Conservation (phyloP, 2,797 vertebrate species). For the Botia almorhae region DNA sequence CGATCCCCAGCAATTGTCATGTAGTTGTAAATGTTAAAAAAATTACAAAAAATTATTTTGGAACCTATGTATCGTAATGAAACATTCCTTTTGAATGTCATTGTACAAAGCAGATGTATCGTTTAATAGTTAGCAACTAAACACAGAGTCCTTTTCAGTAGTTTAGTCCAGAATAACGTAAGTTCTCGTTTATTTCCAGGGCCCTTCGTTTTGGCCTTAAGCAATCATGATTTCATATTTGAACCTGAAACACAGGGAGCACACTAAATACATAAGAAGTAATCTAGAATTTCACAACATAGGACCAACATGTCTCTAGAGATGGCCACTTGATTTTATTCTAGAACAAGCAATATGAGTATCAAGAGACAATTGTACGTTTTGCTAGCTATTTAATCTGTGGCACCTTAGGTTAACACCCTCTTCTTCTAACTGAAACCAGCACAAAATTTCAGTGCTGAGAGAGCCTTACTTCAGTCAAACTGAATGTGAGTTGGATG, state of each 20-base stretch:
- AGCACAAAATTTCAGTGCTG: constrained; percentile 48
- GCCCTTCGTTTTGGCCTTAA: constrained; percentile 42
- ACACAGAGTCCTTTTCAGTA: constrained; percentile 8
- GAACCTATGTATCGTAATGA: not conserved
- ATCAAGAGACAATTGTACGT: constrained; percentile 54
- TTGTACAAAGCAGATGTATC: constrained; percentile 32
- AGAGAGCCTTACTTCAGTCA: constrained; percentile 57
- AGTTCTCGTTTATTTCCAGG: constrained; percentile 10
- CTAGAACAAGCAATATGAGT: constrained; percentile 59
- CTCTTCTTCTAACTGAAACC: constrained; percentile 54
- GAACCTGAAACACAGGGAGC: constrained; percentile 44
- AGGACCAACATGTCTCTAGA: constrained; percentile 52
- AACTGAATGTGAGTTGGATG: constrained; percentile 60
- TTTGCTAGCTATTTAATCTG: constrained; percentile 40
- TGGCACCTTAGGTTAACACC: constrained; percentile 61
- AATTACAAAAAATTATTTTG: constrained; percentile 4
- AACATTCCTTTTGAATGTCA: constrained; percentile 56
- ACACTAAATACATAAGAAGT: constrained; percentile 20
- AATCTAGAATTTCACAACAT: constrained; percentile 54
- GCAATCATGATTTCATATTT: constrained; percentile 46
- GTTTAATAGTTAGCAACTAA: constrained; percentile 24
- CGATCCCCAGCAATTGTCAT: constrained; percentile 25
- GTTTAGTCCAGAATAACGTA: constrained; percentile 2
- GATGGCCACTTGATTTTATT: constrained; percentile 53
- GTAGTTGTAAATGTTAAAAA: not conserved